A percentile compares a stretch with the other conserved stretches of the same genome.
Conservation (phyloP, 2,888 invertebrate genomes). For the Drosophila phalerata region DNA sequence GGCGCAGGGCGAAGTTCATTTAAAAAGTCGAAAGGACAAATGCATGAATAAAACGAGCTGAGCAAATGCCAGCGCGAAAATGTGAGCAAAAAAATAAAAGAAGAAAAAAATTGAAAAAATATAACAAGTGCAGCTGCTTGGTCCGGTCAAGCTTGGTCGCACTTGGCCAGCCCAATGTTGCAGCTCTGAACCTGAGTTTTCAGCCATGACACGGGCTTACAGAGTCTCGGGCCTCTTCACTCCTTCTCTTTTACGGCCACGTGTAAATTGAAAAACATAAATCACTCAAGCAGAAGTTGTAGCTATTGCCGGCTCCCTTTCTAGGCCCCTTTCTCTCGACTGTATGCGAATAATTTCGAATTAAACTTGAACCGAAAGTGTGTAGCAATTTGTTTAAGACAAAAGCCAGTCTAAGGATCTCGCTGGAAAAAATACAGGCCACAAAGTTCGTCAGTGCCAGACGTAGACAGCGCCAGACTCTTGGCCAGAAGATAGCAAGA, state of each 20-base stretch:
- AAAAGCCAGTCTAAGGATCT: conserved; percentile 62
- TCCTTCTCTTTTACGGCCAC: conserved; percentile 15
- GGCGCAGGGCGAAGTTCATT: conserved; percentile 68
- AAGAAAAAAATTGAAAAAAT: conserved; percentile 13
- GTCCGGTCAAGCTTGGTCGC: conserved; percentile 49
- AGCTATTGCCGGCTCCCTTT: conserved; percentile 27
- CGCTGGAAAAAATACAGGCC: conserved; percentile 33
- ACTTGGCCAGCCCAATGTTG: conserved; percentile 22
- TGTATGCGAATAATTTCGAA: conserved; percentile 74
- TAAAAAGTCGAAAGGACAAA: conserved; percentile 79
- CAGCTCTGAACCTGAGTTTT: conserved; percentile 28
- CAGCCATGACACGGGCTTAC: conserved; percentile 52
- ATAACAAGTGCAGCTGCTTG: conserved; percentile 36
- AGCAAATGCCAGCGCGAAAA: conserved; percentile 43
- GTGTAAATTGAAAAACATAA: conserved; percentile 83
- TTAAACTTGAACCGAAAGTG: conserved; percentile 77
- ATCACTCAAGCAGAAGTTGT: conserved; percentile 82
- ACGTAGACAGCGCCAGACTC: conserved; percentile 6
- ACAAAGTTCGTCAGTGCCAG: conserved; percentile 56
- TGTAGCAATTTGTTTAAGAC: conserved; percentile 79
- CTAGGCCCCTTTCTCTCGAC: conserved; percentile 13
- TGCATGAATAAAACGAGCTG: conserved; percentile 68
- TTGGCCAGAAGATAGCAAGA: background rate
- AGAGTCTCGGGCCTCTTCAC: background rate
- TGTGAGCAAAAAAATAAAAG: conserved; percentile 33